Base-by-base conservation (phyloP, 2,888 invertebrate species). In the Scaptomyza parva region DNA sequence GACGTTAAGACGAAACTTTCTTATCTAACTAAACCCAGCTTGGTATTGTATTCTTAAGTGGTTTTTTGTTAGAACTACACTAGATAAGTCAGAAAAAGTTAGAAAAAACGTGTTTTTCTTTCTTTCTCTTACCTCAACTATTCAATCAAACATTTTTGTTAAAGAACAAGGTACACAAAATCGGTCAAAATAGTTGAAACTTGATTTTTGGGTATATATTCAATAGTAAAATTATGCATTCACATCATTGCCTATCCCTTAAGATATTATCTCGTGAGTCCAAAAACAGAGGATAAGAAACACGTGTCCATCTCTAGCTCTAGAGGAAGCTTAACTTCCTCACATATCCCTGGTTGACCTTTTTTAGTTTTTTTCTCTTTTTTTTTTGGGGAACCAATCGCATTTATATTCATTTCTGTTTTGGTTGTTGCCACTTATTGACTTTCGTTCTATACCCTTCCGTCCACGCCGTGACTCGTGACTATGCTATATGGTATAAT, bases 331-430 rank as follows among this genome's bases (percentile, higher is more conserved):
- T 33, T 33, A 28, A 22, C 20, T 44, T 40, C 63, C 57, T 51
- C 57, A 62, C 54, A 68, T 40, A 14, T 58, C 47, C 3, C 51
- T 59, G 40, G 37, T 50, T 44, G 39, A 17, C 37, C 24, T 35
- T 45, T 30, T 30, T 28, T 28, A n/a, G n/a, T 9, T 28, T 9
- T 28, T 28, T 1, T 4, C 6, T 26, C 7, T 26, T 26, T 26
- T 26, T 7, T 26, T 30, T 30, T 43, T 14, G 17, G 14, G 35
- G n/a, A n/a, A n/a, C 33, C 37, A 39, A 24, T 6, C 18, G 60
- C 82, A 82, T 85, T 85, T 85, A 63, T 82, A 70, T 82, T 67
- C 74, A 85, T 82, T 85, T 82, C 72, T 52, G 43, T 37, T 37
- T 54, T 45, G 66, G 47, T 52, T 61, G 37, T 44, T 45, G 72